A percentile compares a stretch with the other conserved stretches of the same genome.
Conservation (phyloP, 2,113 vertebrate genomes). For the Nymphicus hollandicus region DNA sequence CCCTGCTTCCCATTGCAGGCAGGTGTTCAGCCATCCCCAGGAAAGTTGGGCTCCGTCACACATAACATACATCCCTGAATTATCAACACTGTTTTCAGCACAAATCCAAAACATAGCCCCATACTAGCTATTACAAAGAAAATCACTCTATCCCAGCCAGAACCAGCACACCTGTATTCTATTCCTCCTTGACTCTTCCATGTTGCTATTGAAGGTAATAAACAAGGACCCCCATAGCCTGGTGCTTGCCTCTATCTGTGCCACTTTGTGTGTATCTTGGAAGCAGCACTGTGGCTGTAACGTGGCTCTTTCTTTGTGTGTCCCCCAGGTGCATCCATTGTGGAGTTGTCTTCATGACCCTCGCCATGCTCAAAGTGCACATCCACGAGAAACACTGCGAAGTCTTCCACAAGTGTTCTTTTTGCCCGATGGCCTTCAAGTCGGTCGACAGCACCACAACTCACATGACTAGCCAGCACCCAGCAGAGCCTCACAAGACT, state of each 20-base stretch:
- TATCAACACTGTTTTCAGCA: background rate
- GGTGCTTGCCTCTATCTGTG: background rate
- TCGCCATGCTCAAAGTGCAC: slow-evolving; percentile 87
- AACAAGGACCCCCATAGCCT: fast-evolving
- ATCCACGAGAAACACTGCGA: slow-evolving; percentile 93
- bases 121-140: background rate
- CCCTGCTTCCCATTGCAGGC: background rate
- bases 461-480: slow-evolving; percentile 86
- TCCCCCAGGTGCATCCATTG: slow-evolving; percentile 90
- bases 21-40: background rate
- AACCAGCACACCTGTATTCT: background rate
- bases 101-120: background rate
- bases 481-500: slow-evolving; percentile 70
- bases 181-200: background rate
- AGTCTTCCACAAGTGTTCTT: slow-evolving; percentile 91
- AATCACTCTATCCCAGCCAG: background rate
- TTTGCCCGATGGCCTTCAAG: slow-evolving; percentile 94
- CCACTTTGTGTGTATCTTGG: fast-evolving
- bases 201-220: fast-evolving
- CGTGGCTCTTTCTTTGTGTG: background rate
- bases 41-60: background rate
- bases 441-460: slow-evolving; percentile 80
- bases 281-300: background rate
- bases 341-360: slow-evolving; percentile 86
- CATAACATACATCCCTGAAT: background rate